Evolutionary conservation across 2,888 invertebrate species (phyloP).

Genomic region (Agelastica alni): DNA sequence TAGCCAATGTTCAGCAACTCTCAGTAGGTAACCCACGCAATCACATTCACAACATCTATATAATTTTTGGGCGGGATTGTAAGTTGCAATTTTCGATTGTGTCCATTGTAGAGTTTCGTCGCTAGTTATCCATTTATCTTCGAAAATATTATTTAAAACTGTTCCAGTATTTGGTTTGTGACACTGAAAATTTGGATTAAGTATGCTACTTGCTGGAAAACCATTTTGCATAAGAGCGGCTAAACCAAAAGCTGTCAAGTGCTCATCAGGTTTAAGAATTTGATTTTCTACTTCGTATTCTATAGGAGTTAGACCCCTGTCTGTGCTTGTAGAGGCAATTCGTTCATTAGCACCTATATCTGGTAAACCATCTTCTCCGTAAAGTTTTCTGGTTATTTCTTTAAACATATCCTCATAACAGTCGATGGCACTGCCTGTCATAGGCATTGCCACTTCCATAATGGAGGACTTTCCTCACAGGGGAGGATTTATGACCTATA

Average conservation of each 20-base stretch:
- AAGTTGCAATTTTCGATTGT: conserved; percentile 79
- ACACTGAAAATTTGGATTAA: conserved; percentile 64
- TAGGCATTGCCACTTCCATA: conserved; percentile 63
- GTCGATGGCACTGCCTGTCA: conserved; percentile 66
- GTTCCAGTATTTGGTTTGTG: conserved; percentile 51
- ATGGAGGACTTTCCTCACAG: conserved; percentile 27
- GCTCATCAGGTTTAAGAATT: conserved; percentile 70
- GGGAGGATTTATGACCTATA: conserved; percentile 23
- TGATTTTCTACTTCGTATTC: conserved; percentile 59
- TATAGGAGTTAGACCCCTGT: conserved; percentile 54
- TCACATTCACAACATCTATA: conserved; percentile 78
- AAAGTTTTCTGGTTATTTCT: conserved; percentile 89
- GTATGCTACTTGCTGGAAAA: conserved; percentile 68
- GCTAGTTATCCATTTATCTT: conserved; percentile 68
- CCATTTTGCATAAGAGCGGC: conserved; percentile 79
- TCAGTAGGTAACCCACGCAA: conserved; percentile 73
- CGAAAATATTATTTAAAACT: conserved; percentile 36
- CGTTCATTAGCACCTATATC: conserved; percentile 52
- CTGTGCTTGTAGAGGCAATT: conserved; percentile 47
- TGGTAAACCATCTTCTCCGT: conserved; percentile 75
- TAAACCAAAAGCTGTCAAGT: conserved; percentile 72
- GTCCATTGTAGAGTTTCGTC: conserved; percentile 76
- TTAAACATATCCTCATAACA: conserved; percentile 86
- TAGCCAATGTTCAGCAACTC: conserved; percentile 78
- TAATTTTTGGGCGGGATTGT: conserved; percentile 75